phyloP scores from a whole-genome alignment of 2,113 vertebrate species.

The Indicator indicator region DNA sequence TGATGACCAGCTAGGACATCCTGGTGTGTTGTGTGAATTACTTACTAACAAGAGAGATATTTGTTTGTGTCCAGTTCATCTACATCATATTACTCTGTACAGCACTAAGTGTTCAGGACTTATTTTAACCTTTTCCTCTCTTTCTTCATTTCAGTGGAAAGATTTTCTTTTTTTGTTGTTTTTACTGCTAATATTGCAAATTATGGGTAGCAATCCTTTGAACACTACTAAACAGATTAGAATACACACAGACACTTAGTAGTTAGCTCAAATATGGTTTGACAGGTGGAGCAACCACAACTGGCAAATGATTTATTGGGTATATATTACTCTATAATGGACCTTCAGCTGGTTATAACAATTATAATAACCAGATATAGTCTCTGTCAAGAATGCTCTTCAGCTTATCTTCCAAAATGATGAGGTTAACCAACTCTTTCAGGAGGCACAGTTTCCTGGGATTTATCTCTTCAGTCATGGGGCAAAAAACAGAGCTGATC shows the following conservation, averaged over 20 bases:
- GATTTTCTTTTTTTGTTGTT: background rate
- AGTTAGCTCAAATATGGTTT: background rate
- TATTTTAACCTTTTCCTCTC: background rate
- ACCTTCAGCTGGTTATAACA: background rate
- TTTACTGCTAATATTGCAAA: background rate
- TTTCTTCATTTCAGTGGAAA: background rate
- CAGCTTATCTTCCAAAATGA: background rate
- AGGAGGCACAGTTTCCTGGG: background rate
- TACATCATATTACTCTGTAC: background rate
- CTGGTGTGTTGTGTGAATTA: background rate
- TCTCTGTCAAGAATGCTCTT: background rate
- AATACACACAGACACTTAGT: background rate
- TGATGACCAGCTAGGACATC: background rate
- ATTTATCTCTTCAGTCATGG: background rate
- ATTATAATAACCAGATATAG: slow-evolving; percentile 15
- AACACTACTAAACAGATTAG: background rate
- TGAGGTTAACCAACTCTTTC: background rate
- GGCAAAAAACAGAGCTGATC: background rate
- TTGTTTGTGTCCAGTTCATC: background rate
- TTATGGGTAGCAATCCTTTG: background rate
- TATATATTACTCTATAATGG: background rate
- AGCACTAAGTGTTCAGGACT: background rate
- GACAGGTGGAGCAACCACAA: slow-evolving; percentile 6
- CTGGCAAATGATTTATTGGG: slow-evolving; percentile 21
- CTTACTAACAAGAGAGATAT: background rate